Evolutionary conservation across 2,888 invertebrate genomes (phyloP), one percentile per base, ranked within the genome.

Genomic region (Orchestes rusci): DNA sequence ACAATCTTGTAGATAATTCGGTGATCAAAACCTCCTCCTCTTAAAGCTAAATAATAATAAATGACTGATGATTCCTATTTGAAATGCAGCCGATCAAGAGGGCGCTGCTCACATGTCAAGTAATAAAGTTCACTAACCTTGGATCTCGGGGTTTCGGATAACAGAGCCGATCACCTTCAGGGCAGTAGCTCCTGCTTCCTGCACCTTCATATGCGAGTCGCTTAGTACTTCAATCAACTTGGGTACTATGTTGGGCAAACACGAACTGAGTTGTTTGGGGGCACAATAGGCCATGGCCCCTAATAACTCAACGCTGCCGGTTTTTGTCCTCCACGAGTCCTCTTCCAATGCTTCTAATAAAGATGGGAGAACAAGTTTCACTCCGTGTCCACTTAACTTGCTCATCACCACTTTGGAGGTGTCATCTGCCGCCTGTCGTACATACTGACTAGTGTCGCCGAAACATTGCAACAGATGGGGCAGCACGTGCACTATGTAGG

Each of bases 231-330:
- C 95, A 52, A 96, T 95, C 28, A 99, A 75, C 63, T 94, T 93
- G 13, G 99, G 99, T 48, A 99, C 97, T 66, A 99, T 97, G 65
- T 86, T 92, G 2, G 99, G 99, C 57, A 99, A 74, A 67, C 97
- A 97, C 1, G 95, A 93, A 3, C 96, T 96, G 51, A 99, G 73
- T 69, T 99, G 99, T 67, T 96, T 95, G 0, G 99, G 99, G 1
- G 99, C 99, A 70, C 97, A 99, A 71, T 86, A 95, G 0, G 97
- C 96, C 96, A 99, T 97, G 8, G 95, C 92, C 7, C 97, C 96
- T 17, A 97, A 74, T 40, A 97, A 71, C 66, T 97, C 96, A 43
- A 96, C 91, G 0, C 95, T 94, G 19, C 94, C 88, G 4, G 91
- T 90, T 70, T 96, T 96, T 1, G 99, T 99, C 61, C 99, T 75